A percentile compares a stretch with the other conserved stretches of the same genome.
phyloP scores from a whole-genome alignment of 2,797 vertebrate genomes.

The Gymnothorax javanicus region DNA sequence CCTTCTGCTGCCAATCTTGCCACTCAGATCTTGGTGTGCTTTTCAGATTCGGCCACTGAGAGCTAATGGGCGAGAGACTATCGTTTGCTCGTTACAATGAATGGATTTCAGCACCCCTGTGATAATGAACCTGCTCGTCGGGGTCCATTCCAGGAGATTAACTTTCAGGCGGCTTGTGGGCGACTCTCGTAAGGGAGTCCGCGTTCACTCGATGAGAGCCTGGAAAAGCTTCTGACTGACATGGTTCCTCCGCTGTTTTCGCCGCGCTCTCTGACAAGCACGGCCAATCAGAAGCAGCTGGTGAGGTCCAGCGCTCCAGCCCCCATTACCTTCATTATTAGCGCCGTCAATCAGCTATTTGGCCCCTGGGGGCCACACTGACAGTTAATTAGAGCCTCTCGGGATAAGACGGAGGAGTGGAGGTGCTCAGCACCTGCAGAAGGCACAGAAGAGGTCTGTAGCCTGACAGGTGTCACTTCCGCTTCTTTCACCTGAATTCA shows the following conservation, averaged over 20 bases:
- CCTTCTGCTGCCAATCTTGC: neutral
- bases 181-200: slow-evolving; percentile 16
- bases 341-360: slow-evolving; percentile 62
- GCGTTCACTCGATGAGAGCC: slow-evolving; percentile 17
- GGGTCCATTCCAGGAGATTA: neutral
- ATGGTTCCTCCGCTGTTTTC: slow-evolving; percentile 35
- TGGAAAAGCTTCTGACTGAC: slow-evolving; percentile 23
- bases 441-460: slow-evolving; percentile 10
- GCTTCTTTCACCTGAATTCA: neutral
- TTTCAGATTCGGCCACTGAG: neutral
- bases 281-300: slow-evolving; percentile 46
- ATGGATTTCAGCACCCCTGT: slow-evolving; percentile 21
- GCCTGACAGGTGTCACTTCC: neutral
- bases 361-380: slow-evolving; percentile 29
- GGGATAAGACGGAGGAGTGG: slow-evolving; percentile 45
- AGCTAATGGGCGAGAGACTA: slow-evolving; percentile 13
- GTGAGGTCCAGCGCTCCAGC: slow-evolving; percentile 52
- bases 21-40: neutral
- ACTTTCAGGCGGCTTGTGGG: neutral
- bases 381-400: slow-evolving; percentile 40
- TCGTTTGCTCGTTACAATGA: neutral
- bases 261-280: neutral
- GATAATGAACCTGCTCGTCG: neutral
- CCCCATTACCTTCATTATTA: slow-evolving; percentile 68
- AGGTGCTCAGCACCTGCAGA: slow-evolving; percentile 45